Conservation (phyloP, 2,113 vertebrate species). For the Syngnathoides biaculeatus region DNA sequence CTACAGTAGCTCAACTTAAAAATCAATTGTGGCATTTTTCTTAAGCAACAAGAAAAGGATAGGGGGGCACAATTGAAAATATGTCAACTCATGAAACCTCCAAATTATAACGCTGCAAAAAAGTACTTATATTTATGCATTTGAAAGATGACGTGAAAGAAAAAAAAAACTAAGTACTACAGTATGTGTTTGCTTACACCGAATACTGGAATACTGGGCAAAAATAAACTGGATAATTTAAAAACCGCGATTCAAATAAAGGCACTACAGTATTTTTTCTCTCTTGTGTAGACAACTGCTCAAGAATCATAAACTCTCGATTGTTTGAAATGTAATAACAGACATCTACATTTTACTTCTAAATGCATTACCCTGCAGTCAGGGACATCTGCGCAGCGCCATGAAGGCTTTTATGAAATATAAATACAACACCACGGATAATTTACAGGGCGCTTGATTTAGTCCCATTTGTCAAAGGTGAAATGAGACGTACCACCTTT, state of each 20-base stretch:
- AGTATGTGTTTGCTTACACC: conserved; percentile 44
- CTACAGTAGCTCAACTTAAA: conserved; percentile 37
- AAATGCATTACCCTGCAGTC: conserved; percentile 1
- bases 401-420: conserved; percentile 37
- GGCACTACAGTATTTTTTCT: conserved; percentile 74
- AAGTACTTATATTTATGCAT: conserved; percentile 35
- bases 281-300: conserved; percentile 51
- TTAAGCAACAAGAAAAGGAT: conserved; percentile 26
- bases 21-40: conserved; percentile 42
- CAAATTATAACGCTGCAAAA: conserved; percentile 15
- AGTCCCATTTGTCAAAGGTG: conserved; percentile 60
- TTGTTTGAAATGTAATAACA: conserved; percentile 28
- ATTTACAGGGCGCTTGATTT: conserved; percentile 78
- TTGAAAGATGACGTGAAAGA: conserved; percentile 33
- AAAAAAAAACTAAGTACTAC: conserved; percentile 44
- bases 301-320: conserved; percentile 25
- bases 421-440: conserved; percentile 75
- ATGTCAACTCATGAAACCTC: neutral
- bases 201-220: conserved; percentile 39
- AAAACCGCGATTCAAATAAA: conserved; percentile 61
- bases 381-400: conserved; percentile 62
- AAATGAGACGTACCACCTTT: conserved; percentile 66
- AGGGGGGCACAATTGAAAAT: conserved; percentile 16
- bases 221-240: conserved; percentile 19
- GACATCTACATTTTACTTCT: conserved; percentile 31